phyloP scores from a whole-genome alignment of 2,113 vertebrate species.

The Rhineura floridana region DNA sequence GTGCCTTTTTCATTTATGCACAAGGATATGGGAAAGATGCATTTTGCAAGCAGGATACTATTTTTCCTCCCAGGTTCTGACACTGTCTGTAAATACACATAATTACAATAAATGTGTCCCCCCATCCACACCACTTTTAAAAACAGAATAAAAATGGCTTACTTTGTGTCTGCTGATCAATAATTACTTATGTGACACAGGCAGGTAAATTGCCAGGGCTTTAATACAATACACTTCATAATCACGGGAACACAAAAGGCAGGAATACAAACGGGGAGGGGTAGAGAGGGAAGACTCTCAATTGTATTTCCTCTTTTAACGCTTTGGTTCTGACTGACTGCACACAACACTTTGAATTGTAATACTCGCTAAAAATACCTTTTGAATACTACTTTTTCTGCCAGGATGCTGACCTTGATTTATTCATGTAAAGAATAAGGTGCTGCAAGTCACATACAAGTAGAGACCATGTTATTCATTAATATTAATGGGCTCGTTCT shows the following conservation, averaged over 20 bases:
- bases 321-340: constrained; percentile 54
- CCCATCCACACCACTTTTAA: constrained; percentile 38
- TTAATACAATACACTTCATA: constrained; percentile 57
- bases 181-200: constrained; percentile 61
- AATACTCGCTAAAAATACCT: constrained; percentile 6
- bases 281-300: constrained; percentile 22
- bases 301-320: constrained; percentile 33
- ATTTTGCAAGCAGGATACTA: constrained; percentile 24
- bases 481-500: too few relatives aligned
- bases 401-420: constrained; percentile 3
- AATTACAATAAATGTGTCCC: constrained; percentile 61
- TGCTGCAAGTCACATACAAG: too few relatives aligned
- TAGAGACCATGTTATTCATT: too few relatives aligned
- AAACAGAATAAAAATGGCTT: constrained; percentile 48
- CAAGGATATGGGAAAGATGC: constrained; percentile 40
- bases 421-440: too few relatives aligned
- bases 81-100: constrained; percentile 54
- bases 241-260: constrained; percentile 48
- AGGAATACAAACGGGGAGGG: too few relatives aligned
- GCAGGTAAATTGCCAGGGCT: constrained; percentile 68
- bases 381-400: constrained; percentile 4
- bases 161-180: constrained; percentile 57
- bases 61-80: constrained; percentile 44
- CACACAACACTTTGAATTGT: constrained; percentile 34
- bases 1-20: constrained; percentile 42